Conservation (phyloP, 2,113 vertebrate species). For the Axis porcinus region DNA sequence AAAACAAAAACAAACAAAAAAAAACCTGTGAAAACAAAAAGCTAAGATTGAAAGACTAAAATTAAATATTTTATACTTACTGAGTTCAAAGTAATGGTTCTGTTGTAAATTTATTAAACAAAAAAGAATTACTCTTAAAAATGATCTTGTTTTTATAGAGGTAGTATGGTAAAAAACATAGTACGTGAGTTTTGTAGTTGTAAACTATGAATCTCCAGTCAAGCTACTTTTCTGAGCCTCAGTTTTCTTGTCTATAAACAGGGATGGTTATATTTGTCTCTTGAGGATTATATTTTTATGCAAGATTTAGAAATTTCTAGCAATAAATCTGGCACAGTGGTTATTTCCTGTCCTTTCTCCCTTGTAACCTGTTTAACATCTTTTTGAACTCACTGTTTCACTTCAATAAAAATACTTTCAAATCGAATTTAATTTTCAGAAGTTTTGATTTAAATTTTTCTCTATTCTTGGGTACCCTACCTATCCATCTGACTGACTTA, state of each 20-base stretch:
- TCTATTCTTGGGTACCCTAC: background rate
- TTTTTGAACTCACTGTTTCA: conserved; percentile 33
- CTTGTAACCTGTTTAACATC: background rate
- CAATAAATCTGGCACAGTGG: background rate
- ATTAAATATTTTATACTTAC: background rate
- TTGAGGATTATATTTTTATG: background rate
- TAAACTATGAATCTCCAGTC: background rate
- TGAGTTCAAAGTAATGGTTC: background rate
- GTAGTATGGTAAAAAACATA: background rate
- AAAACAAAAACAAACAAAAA: conserved; percentile 12
- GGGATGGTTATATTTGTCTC: background rate
- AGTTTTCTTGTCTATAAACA: background rate
- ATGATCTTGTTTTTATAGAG: background rate
- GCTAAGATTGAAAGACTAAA: background rate
- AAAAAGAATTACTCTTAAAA: background rate
- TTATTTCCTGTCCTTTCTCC: background rate
- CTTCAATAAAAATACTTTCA: conserved; percentile 5
- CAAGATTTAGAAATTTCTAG: background rate
- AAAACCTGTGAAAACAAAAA: background rate
- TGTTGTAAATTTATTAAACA: background rate
- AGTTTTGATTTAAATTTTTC: background rate
- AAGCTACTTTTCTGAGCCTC: background rate
- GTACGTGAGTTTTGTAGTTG: background rate
- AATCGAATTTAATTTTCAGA: background rate
- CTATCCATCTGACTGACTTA: background rate